A percentile compares a stretch with the other conserved stretches of the same genome.
These are phyloP conservation scores for Drosophila ercepeae DNA, from an alignment of 1,140 invertebrate genomes.

Conservation along the genomic window DNA sequence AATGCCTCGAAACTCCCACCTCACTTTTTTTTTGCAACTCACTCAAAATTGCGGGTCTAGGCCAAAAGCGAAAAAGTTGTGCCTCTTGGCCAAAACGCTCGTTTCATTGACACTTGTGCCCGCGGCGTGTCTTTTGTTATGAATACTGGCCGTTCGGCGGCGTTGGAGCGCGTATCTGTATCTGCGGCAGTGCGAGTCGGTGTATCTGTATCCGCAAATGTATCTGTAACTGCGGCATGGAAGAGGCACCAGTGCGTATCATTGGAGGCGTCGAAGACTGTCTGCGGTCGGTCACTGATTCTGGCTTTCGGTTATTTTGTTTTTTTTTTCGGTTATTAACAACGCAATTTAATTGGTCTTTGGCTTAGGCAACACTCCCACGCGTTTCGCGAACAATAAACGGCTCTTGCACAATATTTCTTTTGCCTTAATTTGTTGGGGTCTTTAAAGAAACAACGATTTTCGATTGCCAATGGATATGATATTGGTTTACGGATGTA, in stretches of 20 bases:
- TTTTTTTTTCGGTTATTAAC: slow-evolving; percentile 45
- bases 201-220: slow-evolving; percentile 19
- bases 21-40: slow-evolving; percentile 15
- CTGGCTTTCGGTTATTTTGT: slow-evolving; percentile 34
- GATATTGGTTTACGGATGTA: slow-evolving; percentile 28
- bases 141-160: slow-evolving; percentile 48
- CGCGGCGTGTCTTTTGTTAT: slow-evolving; percentile 68
- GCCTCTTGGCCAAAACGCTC: slow-evolving; percentile 48
- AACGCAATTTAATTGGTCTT: slow-evolving; percentile 62
- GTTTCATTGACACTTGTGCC: slow-evolving; percentile 77
- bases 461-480: slow-evolving; percentile 15
- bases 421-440: slow-evolving; percentile 31
- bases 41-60: slow-evolving; percentile 31
- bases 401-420: slow-evolving; percentile 32
- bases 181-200: neutral
- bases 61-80: slow-evolving; percentile 16
- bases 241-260: slow-evolving; percentile 79
- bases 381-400: slow-evolving; percentile 40
- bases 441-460: slow-evolving; percentile 7
- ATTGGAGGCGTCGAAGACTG: slow-evolving; percentile 41
- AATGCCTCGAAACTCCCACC: neutral
- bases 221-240: slow-evolving; percentile 60
- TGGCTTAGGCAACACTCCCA: slow-evolving; percentile 49
- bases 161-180: slow-evolving; percentile 57
- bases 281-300: slow-evolving; percentile 68